phyloP scores from a whole-genome alignment of 2,888 invertebrate genomes.

The Parapristionchus giblindavisi region DNA sequence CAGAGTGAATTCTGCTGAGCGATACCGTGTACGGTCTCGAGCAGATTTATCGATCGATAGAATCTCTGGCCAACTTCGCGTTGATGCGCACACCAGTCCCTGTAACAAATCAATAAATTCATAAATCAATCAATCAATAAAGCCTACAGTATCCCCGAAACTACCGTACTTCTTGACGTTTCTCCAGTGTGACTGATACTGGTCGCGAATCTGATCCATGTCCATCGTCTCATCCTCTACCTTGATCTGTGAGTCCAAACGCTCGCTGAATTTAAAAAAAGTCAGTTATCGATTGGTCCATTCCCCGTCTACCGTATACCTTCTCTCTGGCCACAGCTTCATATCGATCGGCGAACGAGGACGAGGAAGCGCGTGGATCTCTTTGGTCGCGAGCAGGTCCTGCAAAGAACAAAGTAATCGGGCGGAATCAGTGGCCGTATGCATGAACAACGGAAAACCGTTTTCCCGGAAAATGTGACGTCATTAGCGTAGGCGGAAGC shows the following conservation, averaged over 20 bases:
- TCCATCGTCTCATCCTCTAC: neutral
- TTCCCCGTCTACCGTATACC: neutral
- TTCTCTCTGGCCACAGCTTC: conserved; percentile 25
- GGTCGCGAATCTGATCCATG: neutral
- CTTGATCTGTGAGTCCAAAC: conserved; percentile 14
- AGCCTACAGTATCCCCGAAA: conserved; percentile 5
- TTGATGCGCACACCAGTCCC: conserved; percentile 31
- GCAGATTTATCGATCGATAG: conserved; percentile 34
- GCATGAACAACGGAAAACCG: too few species aligned
- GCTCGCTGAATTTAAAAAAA: conserved; percentile 21
- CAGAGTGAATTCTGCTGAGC: conserved; percentile 38
- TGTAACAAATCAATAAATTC: neutral
- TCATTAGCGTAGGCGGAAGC: too few species aligned
- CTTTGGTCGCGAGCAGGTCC: conserved; percentile 39
- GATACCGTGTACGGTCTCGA: conserved; percentile 36
- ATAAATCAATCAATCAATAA: neutral
- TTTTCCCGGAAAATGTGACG: too few species aligned
- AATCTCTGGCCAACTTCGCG: conserved; percentile 27
- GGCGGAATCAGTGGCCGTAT: too few species aligned
- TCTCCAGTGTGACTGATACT: conserved; percentile 24
- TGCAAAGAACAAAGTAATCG: neutral
- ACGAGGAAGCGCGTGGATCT: conserved; percentile 37
- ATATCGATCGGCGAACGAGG: conserved; percentile 33
- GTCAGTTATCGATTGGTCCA: neutral
- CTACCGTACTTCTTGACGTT: conserved; percentile 35